These are phyloP conservation scores for Phocoena phocoena DNA, from an alignment of 2,113 vertebrate genomes.

Conservation along the genomic window DNA sequence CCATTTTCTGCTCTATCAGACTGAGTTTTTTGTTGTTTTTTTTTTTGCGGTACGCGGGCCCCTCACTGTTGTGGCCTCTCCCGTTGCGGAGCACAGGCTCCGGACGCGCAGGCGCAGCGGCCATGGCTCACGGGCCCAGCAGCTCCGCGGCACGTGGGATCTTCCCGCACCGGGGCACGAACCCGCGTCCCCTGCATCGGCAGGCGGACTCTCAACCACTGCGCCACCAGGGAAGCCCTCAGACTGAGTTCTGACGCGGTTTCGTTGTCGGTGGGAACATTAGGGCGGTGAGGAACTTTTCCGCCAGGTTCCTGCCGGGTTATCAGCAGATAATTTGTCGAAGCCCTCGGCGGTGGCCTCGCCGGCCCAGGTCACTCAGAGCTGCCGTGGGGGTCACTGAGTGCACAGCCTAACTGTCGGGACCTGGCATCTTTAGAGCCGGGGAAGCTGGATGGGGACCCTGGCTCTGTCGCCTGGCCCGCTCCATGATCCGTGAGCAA, in stretches of 20 bases:
- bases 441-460: fast-evolving
- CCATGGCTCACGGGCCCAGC: too few species aligned
- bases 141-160: too few species aligned
- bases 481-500: fast-evolving
- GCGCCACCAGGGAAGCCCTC: background rate
- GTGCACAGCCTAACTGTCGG: fast-evolving
- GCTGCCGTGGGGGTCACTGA: background rate
- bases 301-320: conserved; percentile 60
- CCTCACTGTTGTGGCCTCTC: too few species aligned
- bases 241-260: conserved; percentile 31
- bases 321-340: conserved; percentile 40
- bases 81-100: too few species aligned
- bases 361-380: background rate
- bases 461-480: background rate
- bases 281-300: conserved; percentile 60
- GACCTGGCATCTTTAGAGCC: background rate
- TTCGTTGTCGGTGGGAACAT: conserved; percentile 64
- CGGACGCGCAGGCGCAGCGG: too few species aligned
- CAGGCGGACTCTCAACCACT: too few species aligned
- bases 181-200: too few species aligned
- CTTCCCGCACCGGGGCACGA: too few species aligned
- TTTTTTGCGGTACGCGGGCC: too few species aligned
- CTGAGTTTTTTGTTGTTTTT: background rate
- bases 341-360: conserved; percentile 41
- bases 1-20: background rate